phyloP scores from a whole-genome alignment of 2,797 vertebrate genomes.

The Arremon brunneinucha region DNA sequence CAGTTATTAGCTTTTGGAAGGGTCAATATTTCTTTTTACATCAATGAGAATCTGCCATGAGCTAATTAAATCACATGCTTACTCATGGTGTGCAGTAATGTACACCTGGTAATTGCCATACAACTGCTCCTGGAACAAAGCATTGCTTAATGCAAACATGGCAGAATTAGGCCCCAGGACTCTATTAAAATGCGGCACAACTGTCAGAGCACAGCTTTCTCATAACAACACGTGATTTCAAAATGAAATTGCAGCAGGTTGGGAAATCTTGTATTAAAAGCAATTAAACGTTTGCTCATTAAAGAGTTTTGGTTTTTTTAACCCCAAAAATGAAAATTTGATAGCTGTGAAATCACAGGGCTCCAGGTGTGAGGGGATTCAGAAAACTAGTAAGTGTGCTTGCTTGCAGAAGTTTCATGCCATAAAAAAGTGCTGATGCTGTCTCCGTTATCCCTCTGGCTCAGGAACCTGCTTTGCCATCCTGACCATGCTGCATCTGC shows the following conservation, averaged over 20 bases:
- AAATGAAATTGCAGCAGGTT: conserved; percentile 7
- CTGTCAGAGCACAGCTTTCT: neutral
- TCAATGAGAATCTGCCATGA: neutral
- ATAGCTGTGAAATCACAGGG: neutral
- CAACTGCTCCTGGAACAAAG: conserved; percentile 19
- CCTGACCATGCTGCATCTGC: neutral
- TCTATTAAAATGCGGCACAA: neutral
- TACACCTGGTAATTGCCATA: conserved; percentile 11
- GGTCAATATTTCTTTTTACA: neutral
- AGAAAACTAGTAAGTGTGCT: neutral
- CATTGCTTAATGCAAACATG: neutral
- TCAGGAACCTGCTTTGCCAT: neutral
- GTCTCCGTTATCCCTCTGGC: neutral
- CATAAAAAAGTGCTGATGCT: neutral
- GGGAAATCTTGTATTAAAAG: conserved; percentile 41
- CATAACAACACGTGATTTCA: neutral
- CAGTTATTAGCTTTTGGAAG: neutral
- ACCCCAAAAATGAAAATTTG: neutral
- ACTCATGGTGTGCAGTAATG: neutral
- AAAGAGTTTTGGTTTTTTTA: neutral
- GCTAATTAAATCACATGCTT: conserved; percentile 25
- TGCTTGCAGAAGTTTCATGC: neutral
- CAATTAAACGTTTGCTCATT: neutral
- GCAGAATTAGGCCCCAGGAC: conserved; percentile 31
- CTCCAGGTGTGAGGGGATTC: neutral